Percentiles rank a stretch among this genome's conserved stretches.
Conservation (phyloP, 2,797 vertebrate genomes). For the Halcyon chelicuti region DNA sequence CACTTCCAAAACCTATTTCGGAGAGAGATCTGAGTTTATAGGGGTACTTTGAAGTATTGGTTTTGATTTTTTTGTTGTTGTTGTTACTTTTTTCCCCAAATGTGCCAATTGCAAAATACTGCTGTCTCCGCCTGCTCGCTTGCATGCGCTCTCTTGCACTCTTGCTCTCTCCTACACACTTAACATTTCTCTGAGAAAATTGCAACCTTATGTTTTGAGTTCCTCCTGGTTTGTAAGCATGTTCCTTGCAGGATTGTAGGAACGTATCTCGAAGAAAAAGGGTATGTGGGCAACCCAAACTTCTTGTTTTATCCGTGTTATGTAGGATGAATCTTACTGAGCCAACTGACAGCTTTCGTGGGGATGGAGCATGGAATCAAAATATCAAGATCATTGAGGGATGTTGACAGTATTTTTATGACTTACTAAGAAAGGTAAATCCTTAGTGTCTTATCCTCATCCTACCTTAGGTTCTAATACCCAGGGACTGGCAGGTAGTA, state of each 20-base stretch:
- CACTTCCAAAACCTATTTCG: background rate
- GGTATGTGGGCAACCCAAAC: too few species aligned
- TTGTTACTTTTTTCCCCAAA: background rate
- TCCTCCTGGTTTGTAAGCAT: background rate
- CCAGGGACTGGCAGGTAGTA: accelerated
- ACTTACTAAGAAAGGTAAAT: background rate
- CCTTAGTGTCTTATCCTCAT: background rate
- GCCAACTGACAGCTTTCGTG: background rate
- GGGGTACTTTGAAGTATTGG: background rate
- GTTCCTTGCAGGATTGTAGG: background rate
- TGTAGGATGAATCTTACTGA: background rate
- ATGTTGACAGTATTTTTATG: background rate
- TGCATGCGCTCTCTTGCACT: too few species aligned
- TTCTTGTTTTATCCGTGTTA: too few species aligned
- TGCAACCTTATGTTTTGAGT: background rate
- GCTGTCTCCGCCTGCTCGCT: background rate
- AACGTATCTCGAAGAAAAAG: too few species aligned
- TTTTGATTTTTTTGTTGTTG: background rate
- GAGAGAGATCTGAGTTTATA: background rate
- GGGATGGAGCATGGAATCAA: background rate
- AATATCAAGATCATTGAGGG: background rate
- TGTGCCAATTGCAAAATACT: background rate
- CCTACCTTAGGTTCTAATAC: too few species aligned
- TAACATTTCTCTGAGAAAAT: background rate
- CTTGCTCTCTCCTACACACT: background rate